Evolutionary conservation across 2,113 vertebrate genomes (phyloP), one percentile per base, ranked within the genome.

Genomic region (Megaceryle torquata): DNA sequence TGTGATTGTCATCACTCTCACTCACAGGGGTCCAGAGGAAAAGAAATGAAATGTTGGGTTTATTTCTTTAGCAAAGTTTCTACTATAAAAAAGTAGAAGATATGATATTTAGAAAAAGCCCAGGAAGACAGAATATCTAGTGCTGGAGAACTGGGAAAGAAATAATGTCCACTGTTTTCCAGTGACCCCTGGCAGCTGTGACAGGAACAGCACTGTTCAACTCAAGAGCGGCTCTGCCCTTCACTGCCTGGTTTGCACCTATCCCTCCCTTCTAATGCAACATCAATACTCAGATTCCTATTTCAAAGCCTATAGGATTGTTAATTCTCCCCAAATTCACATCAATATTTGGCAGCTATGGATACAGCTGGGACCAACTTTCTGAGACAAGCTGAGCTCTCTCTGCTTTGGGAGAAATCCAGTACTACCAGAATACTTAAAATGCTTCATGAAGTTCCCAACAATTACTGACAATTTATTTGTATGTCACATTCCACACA

Each of bases 141-240:
- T 44, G 70, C 4, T 28, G 79, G 68, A 76, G 33, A 75, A 79
- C 15, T n/a, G 57, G 31, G 56, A 92, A 91, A 89, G 35, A 86
- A 88, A 57, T 19, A 7, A 56, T 43, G 67, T 84, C 89, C 80
- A 59, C 57, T 92, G 88, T 81, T 95, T 96, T 94, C 78, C 92
- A 96, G 89, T 93, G 92, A 96, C 91, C 93, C 90, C 95, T 96
- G 83, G 88, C 96, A 97, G 93, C 86, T 86, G 35, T 25, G 51
- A 76, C 53, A 86, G 93, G 94, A 97, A 97, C 85, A 86, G 81
- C 91, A 94, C 3, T 48, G 43, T 10, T 91, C 67, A 57, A 11
- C 15, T 64, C 69, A 72, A 37, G 13, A 68, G 69, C 21, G 1
- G 0, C 57, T 91, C 48, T 57, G 15, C 43, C 20, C 41, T 17